Percentiles rank a stretch among this genome's conserved stretches.
phyloP scores from a whole-genome alignment of 2,797 vertebrate genomes.

The Cetoscarus ocellatus region DNA sequence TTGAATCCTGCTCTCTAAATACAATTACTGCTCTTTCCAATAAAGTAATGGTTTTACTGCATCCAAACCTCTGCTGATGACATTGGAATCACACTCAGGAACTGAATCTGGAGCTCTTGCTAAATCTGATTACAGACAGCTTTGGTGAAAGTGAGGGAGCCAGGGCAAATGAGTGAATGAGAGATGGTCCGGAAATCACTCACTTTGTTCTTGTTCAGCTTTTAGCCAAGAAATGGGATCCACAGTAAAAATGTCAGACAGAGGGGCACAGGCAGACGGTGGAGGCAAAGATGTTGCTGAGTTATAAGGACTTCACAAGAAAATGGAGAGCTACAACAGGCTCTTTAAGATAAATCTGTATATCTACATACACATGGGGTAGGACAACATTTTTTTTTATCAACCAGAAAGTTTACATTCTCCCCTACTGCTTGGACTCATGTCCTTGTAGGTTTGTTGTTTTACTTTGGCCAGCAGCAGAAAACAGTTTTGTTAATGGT shows the following conservation, averaged over 20 bases:
- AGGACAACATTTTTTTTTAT: no score
- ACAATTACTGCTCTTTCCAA: conserved; percentile 62
- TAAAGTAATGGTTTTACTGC: conserved; percentile 64
- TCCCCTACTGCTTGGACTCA: no score
- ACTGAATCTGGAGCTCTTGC: conserved; percentile 33
- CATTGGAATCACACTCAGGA: conserved; percentile 58
- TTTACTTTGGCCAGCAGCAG: no score
- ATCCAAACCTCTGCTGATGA: conserved; percentile 62
- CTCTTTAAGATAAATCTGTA: neutral
- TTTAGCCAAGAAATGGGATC: conserved; percentile 47
- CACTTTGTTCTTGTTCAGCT: conserved; percentile 37
- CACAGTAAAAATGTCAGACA: conserved; percentile 41
- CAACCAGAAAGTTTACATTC: no score
- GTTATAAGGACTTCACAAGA: conserved; percentile 14
- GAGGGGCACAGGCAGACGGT: conserved; percentile 28
- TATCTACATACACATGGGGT: no score
- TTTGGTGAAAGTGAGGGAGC: conserved; percentile 30
- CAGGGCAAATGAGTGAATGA: neutral
- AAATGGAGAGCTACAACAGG: conserved; percentile 27
- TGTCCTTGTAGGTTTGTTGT: no score
- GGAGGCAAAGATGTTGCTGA: conserved; percentile 36
- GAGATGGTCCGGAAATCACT: conserved; percentile 32
- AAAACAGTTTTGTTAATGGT: no score
- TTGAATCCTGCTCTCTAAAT: conserved; percentile 59
- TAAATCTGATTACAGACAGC: conserved; percentile 70